Conservation (phyloP, 2,888 invertebrate species). For the Caenorhabditis uteleia region DNA sequence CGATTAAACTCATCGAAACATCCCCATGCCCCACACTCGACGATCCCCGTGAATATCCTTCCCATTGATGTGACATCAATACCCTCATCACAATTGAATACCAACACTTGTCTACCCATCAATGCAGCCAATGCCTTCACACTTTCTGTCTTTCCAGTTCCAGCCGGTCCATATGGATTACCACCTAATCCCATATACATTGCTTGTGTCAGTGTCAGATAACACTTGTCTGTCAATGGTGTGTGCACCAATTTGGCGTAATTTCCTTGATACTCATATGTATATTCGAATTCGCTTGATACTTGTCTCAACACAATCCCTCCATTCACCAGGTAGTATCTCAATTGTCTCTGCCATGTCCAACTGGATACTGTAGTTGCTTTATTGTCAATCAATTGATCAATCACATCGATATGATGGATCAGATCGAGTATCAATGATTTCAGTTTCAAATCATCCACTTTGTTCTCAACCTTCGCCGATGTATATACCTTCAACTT, state of each 20-base stretch:
- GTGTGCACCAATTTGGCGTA: constrained; percentile 92
- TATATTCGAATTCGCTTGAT: constrained; percentile 90
- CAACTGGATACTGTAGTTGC: constrained; percentile 76
- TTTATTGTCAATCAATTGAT: constrained; percentile 78
- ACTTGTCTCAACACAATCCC: constrained; percentile 84
- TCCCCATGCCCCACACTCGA: constrained; percentile 90
- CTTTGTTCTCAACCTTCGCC: constrained; percentile 72
- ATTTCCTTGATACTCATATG: constrained; percentile 97
- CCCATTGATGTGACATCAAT: constrained; percentile 93
- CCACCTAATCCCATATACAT: constrained; percentile 95
- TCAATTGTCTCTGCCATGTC: constrained; percentile 93
- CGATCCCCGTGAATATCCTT: constrained; percentile 88
- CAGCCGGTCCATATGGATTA: constrained; percentile 98
- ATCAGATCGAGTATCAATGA: constrained; percentile 90
- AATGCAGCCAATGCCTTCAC: constrained; percentile 86
- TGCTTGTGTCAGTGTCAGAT: constrained; percentile 92
- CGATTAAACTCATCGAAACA: constrained; percentile 99
- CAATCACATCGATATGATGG: constrained; percentile 85
- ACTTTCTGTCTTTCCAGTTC: constrained; percentile 98
- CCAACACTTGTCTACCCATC: constrained; percentile 85
- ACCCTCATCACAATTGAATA: constrained; percentile 97
- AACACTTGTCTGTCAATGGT: constrained; percentile 94
- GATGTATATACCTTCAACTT: constrained; percentile 73
- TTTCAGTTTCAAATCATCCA: constrained; percentile 85
- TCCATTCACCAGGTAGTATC: constrained; percentile 71